phyloP scores from a whole-genome alignment of 2,113 vertebrate genomes.

The Callopanchax toddi region DNA sequence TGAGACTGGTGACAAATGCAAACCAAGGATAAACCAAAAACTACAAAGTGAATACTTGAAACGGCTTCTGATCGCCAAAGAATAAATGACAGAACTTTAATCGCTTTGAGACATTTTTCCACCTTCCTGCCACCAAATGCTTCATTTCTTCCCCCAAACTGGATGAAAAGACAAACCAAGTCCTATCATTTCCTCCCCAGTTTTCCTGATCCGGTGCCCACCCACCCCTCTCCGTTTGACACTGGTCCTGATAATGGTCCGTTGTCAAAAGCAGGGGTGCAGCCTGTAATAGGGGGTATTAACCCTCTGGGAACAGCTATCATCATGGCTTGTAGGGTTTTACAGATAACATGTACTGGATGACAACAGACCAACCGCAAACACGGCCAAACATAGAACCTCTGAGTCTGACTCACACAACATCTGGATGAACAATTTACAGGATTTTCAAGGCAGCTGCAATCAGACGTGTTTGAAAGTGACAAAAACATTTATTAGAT shows the following conservation, averaged over 20 bases:
- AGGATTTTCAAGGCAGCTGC: conserved; percentile 39
- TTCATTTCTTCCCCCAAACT: not conserved
- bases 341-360: conserved; percentile 20
- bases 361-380: not conserved
- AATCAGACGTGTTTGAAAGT: conserved; percentile 30
- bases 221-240: conserved; percentile 29
- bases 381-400: no score
- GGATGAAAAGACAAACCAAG: conserved; percentile 26
- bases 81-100: not conserved
- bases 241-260: conserved; percentile 51
- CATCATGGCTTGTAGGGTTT: conserved; percentile 47
- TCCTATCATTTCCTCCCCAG: conserved; percentile 20
- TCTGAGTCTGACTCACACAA: conserved; percentile 54
- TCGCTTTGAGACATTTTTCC: not conserved
- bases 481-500: no score
- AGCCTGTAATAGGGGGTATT: conserved; percentile 66
- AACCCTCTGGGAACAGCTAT: conserved; percentile 54
- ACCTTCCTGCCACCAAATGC: conserved; percentile 2
- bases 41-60: not conserved
- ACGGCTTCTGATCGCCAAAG: not conserved
- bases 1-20: not conserved
- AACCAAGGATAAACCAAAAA: conserved; percentile 2
- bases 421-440: conserved; percentile 48
- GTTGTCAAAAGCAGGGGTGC: conserved; percentile 49
- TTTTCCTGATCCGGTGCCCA: conserved; percentile 19